Evolutionary conservation across 2,888 invertebrate genomes (phyloP).

Genomic region (Sarcophaga carnaria): DNA sequence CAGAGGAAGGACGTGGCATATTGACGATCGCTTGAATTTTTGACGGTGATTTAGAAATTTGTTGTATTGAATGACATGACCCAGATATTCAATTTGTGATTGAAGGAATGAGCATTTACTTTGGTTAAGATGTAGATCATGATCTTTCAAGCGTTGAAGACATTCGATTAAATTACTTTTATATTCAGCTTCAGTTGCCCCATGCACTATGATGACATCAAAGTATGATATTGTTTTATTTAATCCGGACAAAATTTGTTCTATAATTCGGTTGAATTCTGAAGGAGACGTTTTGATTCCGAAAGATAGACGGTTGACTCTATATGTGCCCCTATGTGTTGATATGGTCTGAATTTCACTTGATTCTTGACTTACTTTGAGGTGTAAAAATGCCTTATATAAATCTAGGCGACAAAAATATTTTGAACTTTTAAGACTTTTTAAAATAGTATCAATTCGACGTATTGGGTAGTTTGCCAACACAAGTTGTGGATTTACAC

Average conservation of each 20-base stretch:
- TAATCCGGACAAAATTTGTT: conserved; percentile 30
- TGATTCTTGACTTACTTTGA: conserved; percentile 47
- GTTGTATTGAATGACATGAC: conserved; percentile 53
- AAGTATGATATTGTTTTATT: conserved; percentile 64
- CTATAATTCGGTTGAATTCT: conserved; percentile 60
- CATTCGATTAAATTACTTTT: conserved; percentile 55
- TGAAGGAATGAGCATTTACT: conserved; percentile 43
- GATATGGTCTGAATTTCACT: conserved; percentile 39
- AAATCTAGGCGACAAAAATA: too few relatives aligned
- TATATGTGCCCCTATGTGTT: not conserved
- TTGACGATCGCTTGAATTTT: too few relatives aligned
- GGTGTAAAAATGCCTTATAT: conserved; percentile 19
- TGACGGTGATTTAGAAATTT: conserved; percentile 56
- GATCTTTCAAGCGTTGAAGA: conserved; percentile 54
- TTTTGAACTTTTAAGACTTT: too few relatives aligned
- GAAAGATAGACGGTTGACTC: conserved; percentile 27
- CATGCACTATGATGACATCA: conserved; percentile 58
- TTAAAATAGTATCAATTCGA: conserved; percentile 50
- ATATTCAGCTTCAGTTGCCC: conserved; percentile 57
- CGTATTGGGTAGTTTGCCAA: conserved; percentile 15
- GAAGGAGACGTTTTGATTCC: conserved; percentile 56
- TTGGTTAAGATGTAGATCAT: conserved; percentile 63
- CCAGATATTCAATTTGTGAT: conserved; percentile 61
- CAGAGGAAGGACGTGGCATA: not conserved
- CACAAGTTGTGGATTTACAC: conserved; percentile 23